phyloP scores from a whole-genome alignment of 2,797 vertebrate genomes.

The Acridotheres tristis region DNA sequence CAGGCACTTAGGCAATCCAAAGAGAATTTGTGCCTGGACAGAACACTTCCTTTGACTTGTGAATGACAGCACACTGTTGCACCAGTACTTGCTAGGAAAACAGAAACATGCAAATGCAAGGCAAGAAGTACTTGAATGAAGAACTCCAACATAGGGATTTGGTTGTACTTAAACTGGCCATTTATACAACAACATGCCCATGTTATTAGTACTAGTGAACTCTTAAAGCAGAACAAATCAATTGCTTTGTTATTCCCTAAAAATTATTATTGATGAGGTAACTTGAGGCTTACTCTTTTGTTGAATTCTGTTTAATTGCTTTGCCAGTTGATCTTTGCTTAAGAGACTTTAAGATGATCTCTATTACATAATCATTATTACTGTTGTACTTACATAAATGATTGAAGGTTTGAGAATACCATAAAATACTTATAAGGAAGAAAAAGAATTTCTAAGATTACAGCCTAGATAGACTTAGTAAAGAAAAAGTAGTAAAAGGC shows the following conservation, averaged over 20 bases:
- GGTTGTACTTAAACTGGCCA: background rate
- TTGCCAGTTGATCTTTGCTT: background rate
- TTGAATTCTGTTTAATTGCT: background rate
- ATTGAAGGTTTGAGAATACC: background rate
- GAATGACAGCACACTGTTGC: background rate
- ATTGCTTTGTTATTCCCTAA: background rate
- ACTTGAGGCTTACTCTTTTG: background rate
- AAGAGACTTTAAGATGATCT: background rate
- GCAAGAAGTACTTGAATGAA: background rate
- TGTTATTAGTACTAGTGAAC: background rate
- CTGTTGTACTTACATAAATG: background rate
- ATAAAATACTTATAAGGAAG: background rate
- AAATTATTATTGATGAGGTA: background rate
- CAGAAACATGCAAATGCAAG: background rate
- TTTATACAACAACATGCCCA: background rate
- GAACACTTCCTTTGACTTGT: background rate
- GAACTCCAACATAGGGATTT: background rate
- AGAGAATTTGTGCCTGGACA: background rate
- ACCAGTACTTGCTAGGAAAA: background rate
- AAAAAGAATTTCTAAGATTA: background rate
- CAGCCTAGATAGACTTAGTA: background rate
- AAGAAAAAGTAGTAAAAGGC: background rate
- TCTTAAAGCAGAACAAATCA: background rate
- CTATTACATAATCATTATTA: background rate
- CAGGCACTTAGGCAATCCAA: background rate